A percentile compares a stretch with the other conserved stretches of the same genome.
phyloP scores from a whole-genome alignment of 2,797 vertebrate species.

The Pagetopsis macropterus region DNA sequence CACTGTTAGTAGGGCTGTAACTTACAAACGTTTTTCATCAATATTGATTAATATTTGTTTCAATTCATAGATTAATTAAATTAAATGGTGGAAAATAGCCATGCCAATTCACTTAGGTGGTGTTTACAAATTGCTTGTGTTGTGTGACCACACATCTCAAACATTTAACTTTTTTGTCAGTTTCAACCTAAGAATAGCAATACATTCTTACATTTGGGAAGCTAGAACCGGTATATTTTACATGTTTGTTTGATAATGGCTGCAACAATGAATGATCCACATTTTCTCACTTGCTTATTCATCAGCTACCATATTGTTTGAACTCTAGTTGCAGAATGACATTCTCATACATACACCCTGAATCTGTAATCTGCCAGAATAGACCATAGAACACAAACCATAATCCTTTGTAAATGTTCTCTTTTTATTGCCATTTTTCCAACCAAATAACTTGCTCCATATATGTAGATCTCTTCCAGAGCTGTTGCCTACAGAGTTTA shows the following conservation, averaged over 20 bases:
- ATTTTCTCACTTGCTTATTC: not conserved
- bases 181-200: not conserved
- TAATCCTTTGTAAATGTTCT: conserved; percentile 1
- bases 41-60: not conserved
- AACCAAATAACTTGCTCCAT: conserved; percentile 31
- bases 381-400: not conserved
- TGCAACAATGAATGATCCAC: not conserved
- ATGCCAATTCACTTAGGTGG: not conserved
- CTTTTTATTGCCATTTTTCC: conserved; percentile 35
- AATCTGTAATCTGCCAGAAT: not conserved
- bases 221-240: not conserved
- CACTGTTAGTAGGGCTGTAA: not conserved
- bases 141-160: not conserved
- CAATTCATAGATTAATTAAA: not conserved
- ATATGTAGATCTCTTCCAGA: conserved; percentile 49
- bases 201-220: not conserved
- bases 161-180: not conserved
- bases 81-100: not conserved
- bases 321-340: not conserved
- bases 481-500: conserved; percentile 47
- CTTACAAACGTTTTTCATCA: not conserved
- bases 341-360: not conserved
- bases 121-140: conserved; percentile 8
- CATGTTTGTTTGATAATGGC: not conserved
- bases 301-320: not conserved